Percentiles rank a stretch among this genome's conserved stretches.
Conservation (phyloP, 2,797 vertebrate species). For the Parauchenoglanis punctatus region DNA sequence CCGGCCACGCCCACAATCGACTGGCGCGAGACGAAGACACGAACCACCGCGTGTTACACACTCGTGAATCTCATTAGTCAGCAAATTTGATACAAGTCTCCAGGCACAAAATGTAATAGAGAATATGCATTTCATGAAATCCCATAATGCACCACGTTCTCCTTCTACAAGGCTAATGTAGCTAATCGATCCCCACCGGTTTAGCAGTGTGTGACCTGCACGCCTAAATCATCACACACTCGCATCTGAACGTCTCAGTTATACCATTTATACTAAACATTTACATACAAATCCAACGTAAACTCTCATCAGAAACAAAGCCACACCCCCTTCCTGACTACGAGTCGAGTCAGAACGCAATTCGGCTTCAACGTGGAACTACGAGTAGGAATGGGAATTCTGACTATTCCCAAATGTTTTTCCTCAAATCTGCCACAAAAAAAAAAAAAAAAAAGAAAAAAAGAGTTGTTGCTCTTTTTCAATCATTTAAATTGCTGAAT, state of each 20-base stretch:
- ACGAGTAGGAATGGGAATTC: neutral
- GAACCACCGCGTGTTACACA: neutral
- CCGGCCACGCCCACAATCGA: constrained; percentile 90
- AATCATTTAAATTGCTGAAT: neutral
- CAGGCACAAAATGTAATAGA: neutral
- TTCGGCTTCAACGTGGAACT: neutral
- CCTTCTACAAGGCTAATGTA: neutral
- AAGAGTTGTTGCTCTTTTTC: neutral
- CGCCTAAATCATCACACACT: neutral
- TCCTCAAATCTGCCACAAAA: neutral
- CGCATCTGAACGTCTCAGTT: neutral
- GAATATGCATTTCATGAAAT: neutral
- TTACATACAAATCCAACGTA: neutral
- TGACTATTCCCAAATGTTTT: neutral
- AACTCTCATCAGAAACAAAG: neutral
- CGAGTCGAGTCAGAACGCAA: neutral
- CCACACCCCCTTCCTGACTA: neutral
- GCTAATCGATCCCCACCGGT: neutral
- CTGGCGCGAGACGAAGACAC: constrained; percentile 63
- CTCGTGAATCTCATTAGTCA: neutral
- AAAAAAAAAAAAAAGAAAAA: no score
- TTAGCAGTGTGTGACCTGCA: neutral
- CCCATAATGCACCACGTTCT: neutral
- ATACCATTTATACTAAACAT: neutral
- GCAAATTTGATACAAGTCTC: neutral